Percentiles rank a stretch among this genome's conserved stretches.
These are phyloP conservation scores for Galaxea fascicularis DNA, from an alignment of 92 coral and sea anemone species.

Conservation along the genomic window DNA sequence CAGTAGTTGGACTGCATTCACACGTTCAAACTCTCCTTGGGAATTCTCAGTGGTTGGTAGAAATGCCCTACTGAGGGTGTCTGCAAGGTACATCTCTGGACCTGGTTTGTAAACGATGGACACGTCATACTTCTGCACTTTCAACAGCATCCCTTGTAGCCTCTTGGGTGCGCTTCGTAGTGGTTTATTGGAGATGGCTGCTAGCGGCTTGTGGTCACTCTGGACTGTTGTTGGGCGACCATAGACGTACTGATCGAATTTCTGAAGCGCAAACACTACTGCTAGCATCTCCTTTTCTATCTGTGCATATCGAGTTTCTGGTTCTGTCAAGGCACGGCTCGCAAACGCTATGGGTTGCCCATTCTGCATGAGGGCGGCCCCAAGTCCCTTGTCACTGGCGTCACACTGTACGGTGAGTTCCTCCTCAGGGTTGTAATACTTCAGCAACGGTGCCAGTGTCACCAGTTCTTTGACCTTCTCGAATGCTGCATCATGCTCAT, in stretches of 20 bases:
- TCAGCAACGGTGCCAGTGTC: constrained; percentile 45
- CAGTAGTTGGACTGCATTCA: constrained; percentile 59
- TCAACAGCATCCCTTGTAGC: constrained; percentile 71
- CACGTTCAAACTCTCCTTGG: constrained; percentile 56
- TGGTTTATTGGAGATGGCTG: constrained; percentile 63
- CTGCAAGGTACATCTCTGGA: constrained; percentile 50
- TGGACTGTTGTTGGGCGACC: constrained; percentile 55
- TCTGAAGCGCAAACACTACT: constrained; percentile 57
- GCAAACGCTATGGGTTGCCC: constrained; percentile 66
- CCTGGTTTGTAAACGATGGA: constrained; percentile 51
- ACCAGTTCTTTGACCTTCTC: constrained; percentile 44
- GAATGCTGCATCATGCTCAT: constrained; percentile 56
- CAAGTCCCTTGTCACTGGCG: constrained; percentile 65
- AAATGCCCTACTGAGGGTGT: constrained; percentile 58
- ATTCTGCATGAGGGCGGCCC: too few relatives aligned
- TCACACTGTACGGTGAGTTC: constrained; percentile 68
- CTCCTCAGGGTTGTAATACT: constrained; percentile 59
- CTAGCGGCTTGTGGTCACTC: constrained; percentile 67
- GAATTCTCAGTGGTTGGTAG: constrained; percentile 36
- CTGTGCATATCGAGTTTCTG: constrained; percentile 47
- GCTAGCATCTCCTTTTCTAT: constrained; percentile 70
- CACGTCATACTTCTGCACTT: constrained; percentile 52
- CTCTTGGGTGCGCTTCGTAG: constrained; percentile 66
- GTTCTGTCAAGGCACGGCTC: constrained; percentile 58
- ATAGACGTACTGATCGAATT: constrained; percentile 59